Conservation (phyloP, 2,888 invertebrate genomes). For the Hermaeophaga mercurialis region DNA sequence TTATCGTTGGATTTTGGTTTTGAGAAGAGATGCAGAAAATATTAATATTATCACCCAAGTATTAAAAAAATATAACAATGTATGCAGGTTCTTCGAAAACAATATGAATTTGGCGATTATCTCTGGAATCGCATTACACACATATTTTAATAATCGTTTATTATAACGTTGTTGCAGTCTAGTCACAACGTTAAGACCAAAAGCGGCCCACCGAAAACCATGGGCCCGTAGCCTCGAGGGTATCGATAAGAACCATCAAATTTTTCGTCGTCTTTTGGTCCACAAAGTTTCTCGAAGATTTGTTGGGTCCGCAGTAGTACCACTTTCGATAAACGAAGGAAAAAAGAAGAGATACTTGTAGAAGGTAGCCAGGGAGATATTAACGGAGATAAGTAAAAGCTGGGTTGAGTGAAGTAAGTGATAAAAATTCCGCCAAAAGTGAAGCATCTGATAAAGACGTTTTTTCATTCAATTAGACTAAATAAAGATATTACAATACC, state of each 20-base stretch:
- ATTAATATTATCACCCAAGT: too few relatives aligned
- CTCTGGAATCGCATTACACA: slow-evolving; percentile 20
- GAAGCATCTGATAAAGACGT: slow-evolving; percentile 2
- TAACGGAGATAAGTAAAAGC: slow-evolving; percentile 16
- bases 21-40: too few relatives aligned
- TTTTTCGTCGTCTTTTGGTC: slow-evolving; percentile 14
- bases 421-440: slow-evolving; percentile 18
- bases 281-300: slow-evolving; percentile 10
- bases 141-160: slow-evolving; percentile 26
- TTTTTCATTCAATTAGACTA: too few relatives aligned
- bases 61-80: too few relatives aligned
- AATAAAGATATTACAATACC: too few relatives aligned
- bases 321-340: slow-evolving; percentile 19
- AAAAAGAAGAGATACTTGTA: slow-evolving; percentile 19
- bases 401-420: slow-evolving; percentile 20
- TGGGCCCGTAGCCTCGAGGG: slow-evolving; percentile 19
- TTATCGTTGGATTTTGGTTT: too few relatives aligned
- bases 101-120: slow-evolving; percentile 13
- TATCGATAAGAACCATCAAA: slow-evolving; percentile 17
- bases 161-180: slow-evolving; percentile 24
- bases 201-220: slow-evolving; percentile 19
- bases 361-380: slow-evolving; percentile 26
- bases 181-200: slow-evolving; percentile 17
- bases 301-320: slow-evolving; percentile 20
- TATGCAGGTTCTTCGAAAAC: slow-evolving; percentile 9